Evolutionary conservation across 2,113 vertebrate genomes (phyloP), one percentile per base, ranked within the genome.

Genomic region (Pionites leucogaster): DNA sequence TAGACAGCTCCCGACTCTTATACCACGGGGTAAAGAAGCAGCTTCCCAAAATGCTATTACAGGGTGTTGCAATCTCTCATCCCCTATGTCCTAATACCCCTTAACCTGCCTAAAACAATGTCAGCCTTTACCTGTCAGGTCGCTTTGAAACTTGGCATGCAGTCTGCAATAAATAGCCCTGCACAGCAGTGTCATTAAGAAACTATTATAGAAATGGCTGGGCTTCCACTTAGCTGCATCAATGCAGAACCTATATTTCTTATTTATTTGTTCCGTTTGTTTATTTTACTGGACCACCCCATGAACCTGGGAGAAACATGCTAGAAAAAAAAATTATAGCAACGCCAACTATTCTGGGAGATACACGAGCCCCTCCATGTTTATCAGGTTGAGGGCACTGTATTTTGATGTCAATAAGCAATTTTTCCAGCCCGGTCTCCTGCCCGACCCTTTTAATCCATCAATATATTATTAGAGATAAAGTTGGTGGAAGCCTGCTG

Each of bases 321-420:
- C 86, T 95, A 92, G 96, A 97, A 97, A 98, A 98, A 98, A 98
- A 98, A 98, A 98, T 98, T 98, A 98, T 96, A 98, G 98, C 98
- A 97, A 98, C 97, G 95, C 98, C 98, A 98, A 98, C 98, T 98
- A 98, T 98, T 98, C 98, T 98, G 97, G 98, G 98, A 98, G 98
- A 98, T 98, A 98, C 98, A 98, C 97, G 98, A 98, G 98, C 98
- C 98, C 98, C 99, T 99, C 99, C 99, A 99, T 99, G 99, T 99
- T 99, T 99, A 99, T 99, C 99, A 99, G 99, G 99, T 99, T 99
- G 99, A 99, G 98, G 99, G 99, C 99, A 99, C 99, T 99, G 99
- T 99, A 99, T 99, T 99, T 99, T 99, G 99, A 99, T 99, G 99
- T 99, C 99, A 99, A 99, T 99, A 99, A 99, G 99, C 99, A 99